Evolutionary conservation across 2,113 vertebrate species (phyloP).

Genomic region (Brachyhypopomus occidentalis): DNA sequence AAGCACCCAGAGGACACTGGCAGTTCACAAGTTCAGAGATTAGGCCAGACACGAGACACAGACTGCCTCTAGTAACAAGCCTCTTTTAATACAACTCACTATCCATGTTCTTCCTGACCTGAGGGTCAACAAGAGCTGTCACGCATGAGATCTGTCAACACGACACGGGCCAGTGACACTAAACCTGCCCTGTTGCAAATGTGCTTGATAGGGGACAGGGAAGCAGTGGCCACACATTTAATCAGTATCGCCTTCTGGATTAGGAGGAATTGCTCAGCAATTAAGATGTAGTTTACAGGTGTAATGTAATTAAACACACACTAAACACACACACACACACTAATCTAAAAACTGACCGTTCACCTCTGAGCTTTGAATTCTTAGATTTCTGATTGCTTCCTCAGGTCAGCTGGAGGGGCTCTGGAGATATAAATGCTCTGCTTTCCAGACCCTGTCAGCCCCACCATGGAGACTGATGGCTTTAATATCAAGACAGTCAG

Average conservation of each 20-base stretch:
- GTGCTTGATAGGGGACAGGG: background rate
- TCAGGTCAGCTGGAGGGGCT: slow-evolving; percentile 29
- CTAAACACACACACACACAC: slow-evolving; percentile 33
- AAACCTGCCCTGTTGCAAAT: background rate
- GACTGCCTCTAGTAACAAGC: background rate
- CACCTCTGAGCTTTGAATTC: background rate
- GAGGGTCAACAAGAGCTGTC: slow-evolving; percentile 15
- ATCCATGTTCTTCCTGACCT: slow-evolving; percentile 13
- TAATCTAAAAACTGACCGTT: background rate
- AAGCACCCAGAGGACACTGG: background rate
- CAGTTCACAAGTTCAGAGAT: slow-evolving; percentile 3
- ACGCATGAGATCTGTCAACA: slow-evolving; percentile 11
- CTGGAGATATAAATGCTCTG: slow-evolving; percentile 35
- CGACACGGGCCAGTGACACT: background rate
- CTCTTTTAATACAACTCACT: slow-evolving; percentile 19
- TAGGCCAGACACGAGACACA: background rate
- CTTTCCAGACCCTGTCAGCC: slow-evolving; percentile 35
- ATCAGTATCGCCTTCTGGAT: slow-evolving; percentile 10
- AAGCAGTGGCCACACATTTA: slow-evolving; percentile 11
- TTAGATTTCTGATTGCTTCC: slow-evolving; percentile 7
- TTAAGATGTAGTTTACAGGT: slow-evolving; percentile 35
- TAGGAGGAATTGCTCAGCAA: slow-evolving; percentile 32
- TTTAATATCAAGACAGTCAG: slow-evolving; percentile 55
- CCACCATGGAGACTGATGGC: slow-evolving; percentile 51
- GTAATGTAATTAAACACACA: slow-evolving; percentile 21